Percentiles rank a stretch among this genome's conserved stretches.
phyloP scores from a whole-genome alignment of 2,888 invertebrate genomes.

The Heteromurus nitidus region DNA sequence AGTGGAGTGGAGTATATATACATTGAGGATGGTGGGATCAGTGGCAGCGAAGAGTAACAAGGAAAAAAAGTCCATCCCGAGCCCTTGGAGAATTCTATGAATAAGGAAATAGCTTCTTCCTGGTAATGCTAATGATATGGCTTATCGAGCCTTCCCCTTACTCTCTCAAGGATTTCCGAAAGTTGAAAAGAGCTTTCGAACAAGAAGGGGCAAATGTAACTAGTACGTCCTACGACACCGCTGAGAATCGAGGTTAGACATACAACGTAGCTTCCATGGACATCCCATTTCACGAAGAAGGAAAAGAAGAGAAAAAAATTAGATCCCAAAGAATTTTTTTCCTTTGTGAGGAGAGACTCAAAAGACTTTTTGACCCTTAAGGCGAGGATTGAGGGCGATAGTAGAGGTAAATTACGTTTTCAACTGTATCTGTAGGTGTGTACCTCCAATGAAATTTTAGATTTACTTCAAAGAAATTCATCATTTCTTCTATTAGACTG shows the following conservation, averaged over 20 bases:
- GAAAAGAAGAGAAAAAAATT: no score
- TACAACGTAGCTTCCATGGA: no score
- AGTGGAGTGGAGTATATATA: background rate
- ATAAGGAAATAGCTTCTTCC: slow-evolving; percentile 49
- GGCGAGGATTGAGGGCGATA: slow-evolving; percentile 8
- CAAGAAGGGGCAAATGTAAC: slow-evolving; percentile 19
- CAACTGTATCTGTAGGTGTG: background rate
- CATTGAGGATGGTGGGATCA: slow-evolving; percentile 15
- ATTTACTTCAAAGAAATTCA: slow-evolving; percentile 45
- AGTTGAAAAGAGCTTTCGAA: background rate
- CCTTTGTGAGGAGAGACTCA: slow-evolving; percentile 47
- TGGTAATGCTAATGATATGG: slow-evolving; percentile 38
- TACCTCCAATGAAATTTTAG: slow-evolving; percentile 25
- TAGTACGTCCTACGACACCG: background rate
- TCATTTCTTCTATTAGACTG: no score
- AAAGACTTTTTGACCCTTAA: slow-evolving; percentile 31
- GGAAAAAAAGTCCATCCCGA: slow-evolving; percentile 22
- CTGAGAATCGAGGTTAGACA: slow-evolving; percentile 35
- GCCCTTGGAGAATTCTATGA: slow-evolving; percentile 58
- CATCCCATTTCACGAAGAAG: slow-evolving; percentile 19
- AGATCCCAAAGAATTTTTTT: slow-evolving; percentile 27
- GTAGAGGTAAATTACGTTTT: slow-evolving; percentile 22
- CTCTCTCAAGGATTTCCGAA: slow-evolving; percentile 31
- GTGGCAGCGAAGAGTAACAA: slow-evolving; percentile 33
- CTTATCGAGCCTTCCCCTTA: slow-evolving; percentile 35